Evolutionary conservation across 2,888 invertebrate species (phyloP).

Genomic region (Tubulanus polymorphus): DNA sequence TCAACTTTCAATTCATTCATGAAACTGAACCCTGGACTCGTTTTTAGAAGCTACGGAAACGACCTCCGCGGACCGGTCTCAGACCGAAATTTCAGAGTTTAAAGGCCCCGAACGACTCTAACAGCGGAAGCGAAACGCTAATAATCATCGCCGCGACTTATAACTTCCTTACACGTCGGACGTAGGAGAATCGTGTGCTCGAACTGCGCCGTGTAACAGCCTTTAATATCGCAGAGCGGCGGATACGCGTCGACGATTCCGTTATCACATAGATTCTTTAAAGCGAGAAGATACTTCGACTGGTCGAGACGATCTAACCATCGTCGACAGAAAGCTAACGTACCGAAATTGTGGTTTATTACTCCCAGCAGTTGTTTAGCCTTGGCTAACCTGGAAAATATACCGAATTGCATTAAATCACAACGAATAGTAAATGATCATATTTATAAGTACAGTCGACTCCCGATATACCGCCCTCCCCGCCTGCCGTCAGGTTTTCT

Average conservation of each 20-base stretch:
- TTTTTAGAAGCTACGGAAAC: no score
- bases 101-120: no score
- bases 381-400: conserved; percentile 73
- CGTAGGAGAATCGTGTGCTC: conserved; percentile 96
- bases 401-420: no score
- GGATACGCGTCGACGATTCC: conserved; percentile 98
- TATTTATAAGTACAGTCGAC: no score
- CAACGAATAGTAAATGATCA: no score
- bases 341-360: conserved; percentile 96
- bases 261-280: conserved; percentile 97
- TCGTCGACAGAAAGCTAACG: conserved; percentile 96
- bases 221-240: conserved; percentile 93
- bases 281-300: conserved; percentile 94
- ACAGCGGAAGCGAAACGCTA: no score
- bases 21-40: no score
- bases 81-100: no score
- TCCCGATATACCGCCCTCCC: no score
- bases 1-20: no score
- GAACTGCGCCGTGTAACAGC: conserved; percentile 98
- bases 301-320: conserved; percentile 98
- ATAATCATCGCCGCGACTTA: conserved; percentile 95
- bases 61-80: no score
- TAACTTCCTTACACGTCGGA: conserved; percentile 97
- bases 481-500: no score
- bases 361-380: conserved; percentile 86